Base-by-base conservation (phyloP, 2,113 vertebrate genomes). In the Microcebus ravelobensis region DNA sequence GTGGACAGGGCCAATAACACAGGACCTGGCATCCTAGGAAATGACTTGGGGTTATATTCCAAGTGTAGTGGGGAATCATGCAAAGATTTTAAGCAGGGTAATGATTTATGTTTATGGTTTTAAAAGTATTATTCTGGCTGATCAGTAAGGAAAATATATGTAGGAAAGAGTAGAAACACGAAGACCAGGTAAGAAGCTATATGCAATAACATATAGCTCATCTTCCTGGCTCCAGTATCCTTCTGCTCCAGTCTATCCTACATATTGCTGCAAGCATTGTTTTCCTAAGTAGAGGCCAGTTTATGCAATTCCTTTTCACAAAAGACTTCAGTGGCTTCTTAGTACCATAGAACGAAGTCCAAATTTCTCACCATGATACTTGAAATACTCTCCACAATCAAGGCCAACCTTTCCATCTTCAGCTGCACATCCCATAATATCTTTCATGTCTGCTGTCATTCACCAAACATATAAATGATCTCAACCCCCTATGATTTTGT, bases 171-270 rank as follows among this genome's bases (percentile, higher is more conserved):
- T 8, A 88, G 25, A 71, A 68, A 34, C 52, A 31, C 1, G 0
- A 59, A 91, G 42, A n/a, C 31, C 12, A 87, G 17, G 12, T n/a
- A 63, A 87, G 36, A 21, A 76, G 15, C 29, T 61, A 25, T 61
- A 61, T 82, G 48, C 34, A 95, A 70, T 76, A 94, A 81, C 25
- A 65, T 80, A 36, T 77, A 97, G 92, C 13, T 94, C 77, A 91
- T 94, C 59, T 81, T 83, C 14, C 50, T 92, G 71, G 25, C 67
- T 90, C 59, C 15, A 73, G 83, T 36, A 52, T 86, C 34, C 57
- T 76, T 42, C n/a, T 9, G n/a, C 67, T 81, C 65, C 9, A 73
- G 79, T 36, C 71, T 82, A 61, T 31, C 48, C 57, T 68, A 89
- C 91, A 92, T n/a, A 67, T 42, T 91, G 31, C 50, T 36, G 15